Percentiles rank a stretch among this genome's conserved stretches.
phyloP scores from a whole-genome alignment of 2,797 vertebrate genomes.

The Oreochromis mossambicus region DNA sequence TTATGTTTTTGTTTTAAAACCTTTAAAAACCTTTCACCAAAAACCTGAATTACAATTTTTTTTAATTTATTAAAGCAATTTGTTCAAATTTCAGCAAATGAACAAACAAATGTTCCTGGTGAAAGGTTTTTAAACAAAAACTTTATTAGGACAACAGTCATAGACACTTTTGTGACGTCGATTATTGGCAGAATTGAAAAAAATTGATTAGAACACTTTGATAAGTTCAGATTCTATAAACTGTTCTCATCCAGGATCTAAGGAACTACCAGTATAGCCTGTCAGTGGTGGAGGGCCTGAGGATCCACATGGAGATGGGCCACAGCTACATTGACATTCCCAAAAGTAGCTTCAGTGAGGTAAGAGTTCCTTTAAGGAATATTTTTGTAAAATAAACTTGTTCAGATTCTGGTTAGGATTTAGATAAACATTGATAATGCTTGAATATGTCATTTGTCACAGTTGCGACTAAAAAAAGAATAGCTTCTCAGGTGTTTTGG shows the following conservation, averaged over 20 bases:
- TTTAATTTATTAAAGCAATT: too few species aligned
- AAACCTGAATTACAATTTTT: too few species aligned
- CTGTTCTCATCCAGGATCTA: conserved; percentile 80
- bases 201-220: background rate
- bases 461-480: background rate
- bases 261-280: conserved; percentile 94
- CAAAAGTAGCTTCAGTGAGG: conserved; percentile 83
- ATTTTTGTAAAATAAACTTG: background rate
- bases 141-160: background rate
- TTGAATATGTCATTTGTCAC: background rate
- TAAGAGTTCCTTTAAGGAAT: conserved; percentile 43
- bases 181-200: background rate
- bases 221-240: background rate
- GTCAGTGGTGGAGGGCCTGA: conserved; percentile 83
- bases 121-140: background rate
- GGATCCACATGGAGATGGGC: conserved; percentile 95
- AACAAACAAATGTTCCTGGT: too few species aligned
- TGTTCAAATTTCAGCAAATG: too few species aligned
- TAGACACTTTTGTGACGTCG: background rate
- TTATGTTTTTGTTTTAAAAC: too few species aligned
- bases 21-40: too few species aligned
- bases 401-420: background rate
- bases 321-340: conserved; percentile 94
- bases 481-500: background rate
- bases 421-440: background rate